Evolutionary conservation across 2,888 invertebrate species (phyloP), one percentile per base, ranked within the genome.

Genomic region (Bellardia bayeri): DNA sequence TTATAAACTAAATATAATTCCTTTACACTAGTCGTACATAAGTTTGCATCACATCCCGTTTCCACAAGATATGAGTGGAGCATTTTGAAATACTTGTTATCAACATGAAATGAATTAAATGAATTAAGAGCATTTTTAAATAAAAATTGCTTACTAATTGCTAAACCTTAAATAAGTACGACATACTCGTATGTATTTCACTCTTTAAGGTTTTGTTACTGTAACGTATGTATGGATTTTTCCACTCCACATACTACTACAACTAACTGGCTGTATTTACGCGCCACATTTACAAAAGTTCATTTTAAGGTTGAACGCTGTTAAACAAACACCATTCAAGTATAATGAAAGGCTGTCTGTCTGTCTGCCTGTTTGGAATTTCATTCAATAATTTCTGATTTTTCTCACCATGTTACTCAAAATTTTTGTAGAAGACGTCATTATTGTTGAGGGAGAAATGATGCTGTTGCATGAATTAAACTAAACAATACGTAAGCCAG

Each of bases 41-140:
- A 61, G 79, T 83, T 84, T 82, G 49, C 87, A 84, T 84, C 84
- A 87, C 72, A 82, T 84, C 87, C 85, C 78, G 84, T 87, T 82
- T 30, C 33, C 54, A 30, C 56, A 54, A 30, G 78, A 86, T 82
- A 86, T 45, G 82, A 56, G 63, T 45, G 63, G 33, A 54, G 23
- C 68, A 37, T 45, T 37, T 68, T 80, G 23, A 68, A 49, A 56
- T 40, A 23, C 74, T 3, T 68, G 66, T 79, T 79, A 79, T 84
- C 84, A 79, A 54, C 72, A 78, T 64, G 23, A 23, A 23, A 23
- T 64, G 14, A 56, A 13, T 37, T 49, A 14, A 4, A 42, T 42
- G 33, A 33, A 42, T 42, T 7, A 42, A 42, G n/a, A 37, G 42
- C 33, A 33, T 56, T 42, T 68, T 42, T 13, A 30, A 49, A 58